Base-by-base conservation (phyloP, 1,140 invertebrate species). In the Trichoplusia ni region DNA sequence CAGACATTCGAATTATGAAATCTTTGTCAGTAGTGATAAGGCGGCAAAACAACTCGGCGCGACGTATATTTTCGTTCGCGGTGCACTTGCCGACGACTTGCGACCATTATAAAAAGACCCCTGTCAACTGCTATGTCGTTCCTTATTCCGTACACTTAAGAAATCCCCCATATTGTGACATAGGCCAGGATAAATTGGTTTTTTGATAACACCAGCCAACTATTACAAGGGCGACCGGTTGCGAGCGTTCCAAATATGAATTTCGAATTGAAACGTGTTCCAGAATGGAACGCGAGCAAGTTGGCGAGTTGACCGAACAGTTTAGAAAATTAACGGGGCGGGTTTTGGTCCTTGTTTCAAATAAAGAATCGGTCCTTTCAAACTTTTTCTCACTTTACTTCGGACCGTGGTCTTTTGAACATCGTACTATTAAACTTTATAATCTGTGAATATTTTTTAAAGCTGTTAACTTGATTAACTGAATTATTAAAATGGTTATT, bases 201-300 rank as follows among this genome's bases (percentile, higher is more conserved):
- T 61, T 75, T 69, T 87, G 84, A 90, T 90, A 89, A 87, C 86
- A 88, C 84, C 85, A 81, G 80, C 81, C 84, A 90, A 90, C 87
- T 90, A 90, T 90, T 89, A 90, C 85, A 90, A 90, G 87, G 87
- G 85, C 85, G 86, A 88, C 87, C 83, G 84, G 87, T 90, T 81
- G 80, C 77, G 73, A 74, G 70, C 81, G 81, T 81, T 84, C 84
- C 84, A 81, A 88, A 87, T 87, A 89, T 86, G 77, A 90, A 86
- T 82, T 88, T 86, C 77, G 80, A 89, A 86, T 86, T 84, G 72
- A 82, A 86, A 85, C 79, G 81, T 69, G 74, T 77, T 82, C 77
- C 71, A 75, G 76, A 86, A 83, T 77, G 75, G 75, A 84, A 79
- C 75, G 75, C 69, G 69, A 33, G 47, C 44, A 58, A 27, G 54